phyloP scores from a whole-genome alignment of 1,140 invertebrate genomes.

The Chymomyza costata region DNA sequence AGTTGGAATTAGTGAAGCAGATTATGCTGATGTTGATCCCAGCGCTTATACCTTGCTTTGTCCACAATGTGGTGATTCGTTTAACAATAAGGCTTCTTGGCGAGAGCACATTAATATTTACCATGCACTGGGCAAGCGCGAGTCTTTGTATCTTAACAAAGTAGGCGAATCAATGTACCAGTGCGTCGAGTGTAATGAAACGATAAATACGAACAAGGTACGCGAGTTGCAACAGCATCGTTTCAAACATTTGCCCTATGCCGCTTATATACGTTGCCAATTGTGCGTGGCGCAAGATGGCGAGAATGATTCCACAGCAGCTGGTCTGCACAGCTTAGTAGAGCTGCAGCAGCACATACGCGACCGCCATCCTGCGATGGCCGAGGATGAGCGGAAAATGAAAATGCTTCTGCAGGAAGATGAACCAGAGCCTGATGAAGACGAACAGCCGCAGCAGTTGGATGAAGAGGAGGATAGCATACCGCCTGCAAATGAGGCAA shows the following conservation, averaged over 20 bases:
- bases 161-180: slow-evolving; percentile 43
- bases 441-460: background rate
- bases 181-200: slow-evolving; percentile 57
- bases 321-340: slow-evolving; percentile 35
- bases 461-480: slow-evolving; percentile 19
- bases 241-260: slow-evolving; percentile 57
- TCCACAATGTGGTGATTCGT: slow-evolving; percentile 59
- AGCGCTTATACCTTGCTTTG: slow-evolving; percentile 44
- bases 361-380: slow-evolving; percentile 22
- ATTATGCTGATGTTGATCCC: slow-evolving; percentile 5
- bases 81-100: slow-evolving; percentile 38
- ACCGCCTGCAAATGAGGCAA: slow-evolving; percentile 2
- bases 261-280: slow-evolving; percentile 55
- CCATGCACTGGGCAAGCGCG: slow-evolving; percentile 43
- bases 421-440: slow-evolving; percentile 20
- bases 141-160: slow-evolving; percentile 47
- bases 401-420: slow-evolving; percentile 18
- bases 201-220: slow-evolving; percentile 46
- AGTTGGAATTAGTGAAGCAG: too few relatives aligned
- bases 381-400: slow-evolving; percentile 20
- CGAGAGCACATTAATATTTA: slow-evolving; percentile 57
- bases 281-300: slow-evolving; percentile 30
- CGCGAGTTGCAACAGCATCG: slow-evolving; percentile 52
- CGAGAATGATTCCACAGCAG: slow-evolving; percentile 9
- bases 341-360: slow-evolving; percentile 54